Evolutionary conservation across 2,797 vertebrate genomes (phyloP).

Genomic region (Acanthurus lineatus): DNA sequence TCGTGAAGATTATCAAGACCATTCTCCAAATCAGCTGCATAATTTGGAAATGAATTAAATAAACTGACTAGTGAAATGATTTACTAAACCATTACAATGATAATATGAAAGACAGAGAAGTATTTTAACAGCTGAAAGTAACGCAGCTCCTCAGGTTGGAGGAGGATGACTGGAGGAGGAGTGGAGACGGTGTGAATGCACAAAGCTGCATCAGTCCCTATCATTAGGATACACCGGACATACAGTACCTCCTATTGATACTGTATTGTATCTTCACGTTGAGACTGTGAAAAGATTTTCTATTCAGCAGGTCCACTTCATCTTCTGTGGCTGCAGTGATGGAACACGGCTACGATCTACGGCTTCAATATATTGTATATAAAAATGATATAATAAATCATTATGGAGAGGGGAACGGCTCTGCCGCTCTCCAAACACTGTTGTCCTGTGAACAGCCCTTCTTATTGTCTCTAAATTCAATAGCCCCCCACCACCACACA

Average conservation of each 20-base stretch:
- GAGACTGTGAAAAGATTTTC: slow-evolving; percentile 56
- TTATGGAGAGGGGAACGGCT: slow-evolving; percentile 67
- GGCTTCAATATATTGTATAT: slow-evolving; percentile 70
- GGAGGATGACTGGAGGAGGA: neutral
- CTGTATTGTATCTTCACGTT: slow-evolving; percentile 39
- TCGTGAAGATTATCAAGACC: slow-evolving; percentile 5
- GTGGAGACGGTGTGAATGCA: slow-evolving; percentile 4
- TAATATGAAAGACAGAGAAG: neutral
- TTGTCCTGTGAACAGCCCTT: slow-evolving; percentile 76
- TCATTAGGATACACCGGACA: slow-evolving; percentile 29
- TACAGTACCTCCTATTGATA: slow-evolving; percentile 42
- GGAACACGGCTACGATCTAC: slow-evolving; percentile 66
- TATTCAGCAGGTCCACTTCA: slow-evolving; percentile 50
- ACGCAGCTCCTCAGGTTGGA: neutral
- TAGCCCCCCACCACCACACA: slow-evolving; percentile 35
- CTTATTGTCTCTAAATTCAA: slow-evolving; percentile 83
- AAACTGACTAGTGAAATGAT: neutral
- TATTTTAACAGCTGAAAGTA: neutral
- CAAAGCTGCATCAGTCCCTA: slow-evolving; percentile 11
- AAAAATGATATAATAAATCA: slow-evolving; percentile 82
- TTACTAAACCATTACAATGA: neutral
- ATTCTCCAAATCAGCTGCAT: neutral
- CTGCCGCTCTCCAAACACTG: slow-evolving; percentile 70
- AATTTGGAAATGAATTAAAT: neutral
- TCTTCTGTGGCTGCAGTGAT: slow-evolving; percentile 50